Base-by-base conservation (phyloP, 2,113 vertebrate genomes). In the Philantomba maxwellii region DNA sequence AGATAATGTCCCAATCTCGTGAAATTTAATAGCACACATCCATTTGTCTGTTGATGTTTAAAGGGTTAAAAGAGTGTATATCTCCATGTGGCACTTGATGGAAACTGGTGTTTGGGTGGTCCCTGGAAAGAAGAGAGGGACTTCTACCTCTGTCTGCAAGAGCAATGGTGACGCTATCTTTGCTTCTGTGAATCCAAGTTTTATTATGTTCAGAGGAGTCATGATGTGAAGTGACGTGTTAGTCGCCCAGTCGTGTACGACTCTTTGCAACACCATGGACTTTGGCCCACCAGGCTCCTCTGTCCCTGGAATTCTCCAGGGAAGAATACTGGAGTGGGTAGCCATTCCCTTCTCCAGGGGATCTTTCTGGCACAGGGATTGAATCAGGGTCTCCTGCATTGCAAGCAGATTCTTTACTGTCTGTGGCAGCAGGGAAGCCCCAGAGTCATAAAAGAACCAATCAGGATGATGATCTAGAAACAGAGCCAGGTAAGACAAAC, bases 401-500 rank as follows among this genome's bases (percentile, higher is more conserved):
- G 70, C 70, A 75, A 43, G 23, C 36, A 75, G 70, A 7, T 43
- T 75, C 36, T 75, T 75, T 43, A 75, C 70, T 43, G 39, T 75
- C 70, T 43, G 70, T 43, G 1, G 6, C 23, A 43, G 26, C 3
- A 26, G 70, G 36, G 36, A 26, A 75, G 36, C 70, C 39, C 70
- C 36, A 17, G 5, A 77, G 51, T 30, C n/a, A 80, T 39, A 92
- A 75, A 66, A 47, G 12, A 53, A 13, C 88, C 30, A 93, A 60
- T 45, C 13, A 49, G 12, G 23, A 60, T 21, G n/a, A 55, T 43
- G 9, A 15, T 47, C 23, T 81, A 57, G 33, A 93, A 95, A 78
- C 26, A 97, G 91, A 97, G 91, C 57, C 95, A 97, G 97, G 92
- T 82, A 97, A 88, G 57, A 85, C 43, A 94, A 5, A 47, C 81